Base-by-base conservation (phyloP, 2,113 vertebrate species). In the Tautogolabrus adspersus region DNA sequence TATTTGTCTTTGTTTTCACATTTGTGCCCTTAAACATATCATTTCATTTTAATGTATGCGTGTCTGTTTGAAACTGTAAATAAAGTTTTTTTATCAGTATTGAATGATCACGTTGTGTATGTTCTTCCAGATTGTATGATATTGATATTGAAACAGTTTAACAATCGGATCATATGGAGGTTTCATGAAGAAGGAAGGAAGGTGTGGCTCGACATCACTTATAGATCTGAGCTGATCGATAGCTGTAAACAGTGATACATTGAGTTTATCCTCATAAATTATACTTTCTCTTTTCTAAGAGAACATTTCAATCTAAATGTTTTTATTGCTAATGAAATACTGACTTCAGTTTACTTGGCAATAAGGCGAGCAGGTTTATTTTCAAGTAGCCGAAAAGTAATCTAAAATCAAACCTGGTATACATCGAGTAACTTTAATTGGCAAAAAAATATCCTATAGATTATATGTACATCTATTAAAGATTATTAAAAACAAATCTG, bases 11-110 rank as follows among this genome's bases (percentile, higher is more conserved):
- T 11, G 1, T 57, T 75, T 71, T 71, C 10, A 18, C 10, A 5
- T 72, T 74, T 83, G n/a, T 68, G 8, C 0, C 19, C 1, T 52
- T 84, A 84, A 57, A 56, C 21, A 65, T 67, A 60, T 66, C 22
- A 82, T 82, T 86, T 85, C 51, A 75, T 73, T 70, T 72, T 12
- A 54, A 65, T 49, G 1, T 63, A 6, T 77, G 37, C 60, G 1
- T 59, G 5, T 23, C 22, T 38, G 37, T 67, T 4, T 79, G 3
- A 73, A 83, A 61, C 18, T 87, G 85, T 89, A 90, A 90, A 90
- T 90, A 91, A 87, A 90, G 42, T 0, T 10, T 77, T 88, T 73
- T 55, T 46, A 57, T 52, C 30, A 34, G 66, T 40, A 10, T 6
- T 55, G 2, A 64, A 60, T 9, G 0, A 15, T 65, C 8, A 3